These are phyloP conservation scores for Drosophila rhopaloa DNA, from an alignment of 1,140 invertebrate genomes.

Conservation along the genomic window DNA sequence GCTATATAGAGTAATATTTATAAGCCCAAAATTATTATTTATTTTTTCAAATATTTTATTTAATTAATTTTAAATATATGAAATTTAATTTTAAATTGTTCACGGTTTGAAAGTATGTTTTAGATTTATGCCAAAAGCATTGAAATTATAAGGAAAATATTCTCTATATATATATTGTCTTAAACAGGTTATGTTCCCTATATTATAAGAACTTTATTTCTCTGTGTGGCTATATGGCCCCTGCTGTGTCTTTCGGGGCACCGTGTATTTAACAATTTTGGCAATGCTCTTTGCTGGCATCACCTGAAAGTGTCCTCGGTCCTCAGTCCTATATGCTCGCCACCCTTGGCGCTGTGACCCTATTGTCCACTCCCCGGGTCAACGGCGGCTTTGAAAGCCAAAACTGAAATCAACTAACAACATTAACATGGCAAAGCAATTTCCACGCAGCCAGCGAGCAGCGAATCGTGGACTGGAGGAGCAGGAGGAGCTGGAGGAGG, in stretches of 20 bases:
- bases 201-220: not conserved
- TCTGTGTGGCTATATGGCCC: conserved; percentile 25
- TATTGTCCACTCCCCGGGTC: conserved; percentile 31
- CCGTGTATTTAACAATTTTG: conserved; percentile 73
- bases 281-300: conserved; percentile 77
- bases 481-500: conserved; percentile 6
- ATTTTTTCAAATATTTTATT: no score
- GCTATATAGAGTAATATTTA: no score
- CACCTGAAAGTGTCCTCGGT: conserved; percentile 64
- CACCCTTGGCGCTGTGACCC: conserved; percentile 19
- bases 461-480: not conserved
- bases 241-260: conserved; percentile 15
- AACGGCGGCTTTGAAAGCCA: conserved; percentile 62
- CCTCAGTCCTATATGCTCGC: not conserved
- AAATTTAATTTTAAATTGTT: no score
- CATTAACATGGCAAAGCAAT: conserved; percentile 79
- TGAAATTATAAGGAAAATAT: no score
- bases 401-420: conserved; percentile 83
- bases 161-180: no score
- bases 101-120: no score
- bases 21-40: no score
- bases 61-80: no score
- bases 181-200: no score
- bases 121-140: no score
- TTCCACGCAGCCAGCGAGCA: conserved; percentile 47